Base-by-base conservation (phyloP, 2,113 vertebrate genomes). In the Trinectes maculatus region DNA sequence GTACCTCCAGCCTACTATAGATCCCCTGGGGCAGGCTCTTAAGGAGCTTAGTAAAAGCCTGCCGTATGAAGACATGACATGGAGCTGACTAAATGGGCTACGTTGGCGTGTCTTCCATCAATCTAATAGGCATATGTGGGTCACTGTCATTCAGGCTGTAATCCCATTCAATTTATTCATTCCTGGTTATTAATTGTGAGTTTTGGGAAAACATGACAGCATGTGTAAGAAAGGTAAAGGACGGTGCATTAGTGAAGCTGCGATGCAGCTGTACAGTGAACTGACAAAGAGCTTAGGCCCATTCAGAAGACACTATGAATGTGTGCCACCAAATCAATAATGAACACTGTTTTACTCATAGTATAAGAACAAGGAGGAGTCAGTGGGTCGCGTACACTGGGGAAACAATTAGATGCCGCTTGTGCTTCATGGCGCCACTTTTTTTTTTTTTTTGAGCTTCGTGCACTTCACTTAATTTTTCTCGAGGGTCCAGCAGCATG, bases 1-100 rank as follows among this genome's bases (percentile, higher is more conserved):
- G 86, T 83, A 87, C 89, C 89, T 89, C 77, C 71, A 86, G 86
- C 90, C 89, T 84, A 77, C 88, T 88, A 89, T 72, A 74, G 88
- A 91, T 91, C 91, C 91, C 89, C 79, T 16, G 79, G 90, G 92
- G 87, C 85, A 84, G 83, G 77, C 89, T 91, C 88, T 92, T 93
- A 93, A 92, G 89, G 75, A 92, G 91, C 92, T 93, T 92, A 93
- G 90, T 88, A 85, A 92, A 92, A 92, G 90, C 88, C 84, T 88
- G 85, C 84, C 76, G 79, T 79, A 91, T 87, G 86, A 91, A 92
- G 90, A 92, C 89, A 79, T 91, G 86, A 87, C 89, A 91, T 88
- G 83, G 88, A 92, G 78, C 89, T 80, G 80, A 74, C 78, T 91
- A 92, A 92, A 91, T 91, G 89, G 87, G 83, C 84, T 54, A 80